Base-by-base conservation (phyloP, 2,888 invertebrate genomes). In the Folsomia manolachei region DNA sequence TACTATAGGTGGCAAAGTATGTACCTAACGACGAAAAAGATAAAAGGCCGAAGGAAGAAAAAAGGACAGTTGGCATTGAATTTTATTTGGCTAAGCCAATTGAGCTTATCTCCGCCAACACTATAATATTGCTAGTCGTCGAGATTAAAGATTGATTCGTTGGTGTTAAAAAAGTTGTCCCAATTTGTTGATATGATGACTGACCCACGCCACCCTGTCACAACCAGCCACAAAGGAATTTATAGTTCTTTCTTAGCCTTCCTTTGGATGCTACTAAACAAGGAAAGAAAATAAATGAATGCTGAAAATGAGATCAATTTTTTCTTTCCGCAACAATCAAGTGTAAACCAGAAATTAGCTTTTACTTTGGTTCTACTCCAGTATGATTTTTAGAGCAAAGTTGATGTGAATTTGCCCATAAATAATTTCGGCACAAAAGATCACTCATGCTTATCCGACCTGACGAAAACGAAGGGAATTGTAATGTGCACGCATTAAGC, bases 341-440 rank as follows among this genome's bases (percentile, higher is more conserved):
- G n/a, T n/a, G n/a, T n/a, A n/a, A n/a, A n/a, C n/a, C n/a, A n/a
- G n/a, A n/a, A n/a, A n/a, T n/a, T n/a, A n/a, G n/a, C n/a, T n/a
- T n/a, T n/a, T n/a, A 56, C 39, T 39, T 39, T 39, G 39, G 14
- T n/a, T n/a, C n/a, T 9, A 39, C 39, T 39, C 39, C 39, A 39
- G 39, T 14, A 39, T 39, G 39, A 39, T 39, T 39, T 39, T 39
- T 14, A 39, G 39, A 56, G 56, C 18, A 56, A 56, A 19, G 7
- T 14, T 14, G 7, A 56, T 14, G 56, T 56, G 56, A 56, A 51
- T 51, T 51, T 11, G 9, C 51, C 51, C 9, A 18, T 18, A 11
- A 18, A 56, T 56, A 21, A 56, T 56, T 56, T n/a, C 56, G 56
- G 56, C 56, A 56, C 56, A 56, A 56, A 56, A 56, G 56, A 56